Percentiles rank a stretch among this genome's conserved stretches.
Evolutionary conservation across 2,797 vertebrate genomes (phyloP).

Genomic region (Salarias fasciatus): DNA sequence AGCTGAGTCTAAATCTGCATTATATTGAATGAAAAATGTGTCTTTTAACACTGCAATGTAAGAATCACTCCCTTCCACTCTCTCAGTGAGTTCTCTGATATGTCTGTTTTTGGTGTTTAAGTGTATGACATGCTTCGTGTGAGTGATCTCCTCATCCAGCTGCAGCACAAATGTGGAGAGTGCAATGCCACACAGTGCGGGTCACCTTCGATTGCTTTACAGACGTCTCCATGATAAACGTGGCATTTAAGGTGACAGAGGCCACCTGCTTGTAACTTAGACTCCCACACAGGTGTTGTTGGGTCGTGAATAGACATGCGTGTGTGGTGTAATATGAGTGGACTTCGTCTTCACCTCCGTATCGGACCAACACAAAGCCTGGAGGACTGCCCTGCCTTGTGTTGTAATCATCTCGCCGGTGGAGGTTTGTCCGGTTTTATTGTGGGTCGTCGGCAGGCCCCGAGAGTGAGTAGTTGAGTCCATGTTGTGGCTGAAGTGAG

Average conservation of each 20-base stretch:
- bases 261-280: conserved; percentile 23
- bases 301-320: conserved; percentile 41
- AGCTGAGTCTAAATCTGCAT: too few species aligned
- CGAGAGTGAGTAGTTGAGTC: conserved; percentile 53
- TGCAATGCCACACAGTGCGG: not conserved
- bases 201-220: conserved; percentile 51
- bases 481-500: conserved; percentile 65
- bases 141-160: too few species aligned
- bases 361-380: conserved; percentile 56
- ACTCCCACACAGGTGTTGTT: conserved; percentile 31
- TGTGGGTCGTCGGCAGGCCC: conserved; percentile 54
- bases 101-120: too few species aligned
- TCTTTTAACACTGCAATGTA: too few species aligned
- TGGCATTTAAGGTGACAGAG: conserved; percentile 42
- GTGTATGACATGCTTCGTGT: too few species aligned
- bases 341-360: conserved; percentile 54
- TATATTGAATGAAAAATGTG: too few species aligned
- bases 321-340: conserved; percentile 59
- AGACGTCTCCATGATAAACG: conserved; percentile 42
- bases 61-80: too few species aligned
- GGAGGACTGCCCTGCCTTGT: conserved; percentile 33
- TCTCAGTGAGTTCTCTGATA: too few species aligned
- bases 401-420: conserved; percentile 47
- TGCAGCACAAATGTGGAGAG: too few species aligned
- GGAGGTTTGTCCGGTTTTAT: conserved; percentile 47